A percentile compares a stretch with the other conserved stretches of the same genome.
Evolutionary conservation across 1,140 invertebrate species (phyloP).

Genomic region (Melipona quadrifasciata): DNA sequence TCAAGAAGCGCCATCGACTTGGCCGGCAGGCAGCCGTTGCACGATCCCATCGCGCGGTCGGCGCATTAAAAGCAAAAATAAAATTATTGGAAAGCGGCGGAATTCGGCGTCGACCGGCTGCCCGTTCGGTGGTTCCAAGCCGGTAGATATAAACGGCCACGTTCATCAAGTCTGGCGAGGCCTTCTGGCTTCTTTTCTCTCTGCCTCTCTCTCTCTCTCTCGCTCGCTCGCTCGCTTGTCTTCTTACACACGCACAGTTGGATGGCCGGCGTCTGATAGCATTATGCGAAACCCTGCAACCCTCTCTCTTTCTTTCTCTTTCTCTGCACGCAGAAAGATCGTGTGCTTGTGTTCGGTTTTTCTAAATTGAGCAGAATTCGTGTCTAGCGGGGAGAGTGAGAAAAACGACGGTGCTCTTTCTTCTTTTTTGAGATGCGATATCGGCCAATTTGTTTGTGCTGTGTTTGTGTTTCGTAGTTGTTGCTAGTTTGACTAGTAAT

Average conservation of each 20-base stretch:
- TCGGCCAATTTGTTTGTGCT: too few species aligned
- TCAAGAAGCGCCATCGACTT: conserved; percentile 56
- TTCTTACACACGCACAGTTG: conserved; percentile 37
- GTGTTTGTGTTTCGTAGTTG: too few species aligned
- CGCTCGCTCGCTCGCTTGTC: conserved; percentile 21
- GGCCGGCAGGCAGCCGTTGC: conserved; percentile 49
- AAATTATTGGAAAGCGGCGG: conserved; percentile 73
- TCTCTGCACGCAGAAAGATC: too few species aligned
- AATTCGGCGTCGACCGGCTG: conserved; percentile 68
- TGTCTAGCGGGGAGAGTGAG: too few species aligned
- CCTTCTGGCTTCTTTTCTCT: conserved; percentile 2
- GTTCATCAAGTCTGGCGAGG: conserved; percentile 53
- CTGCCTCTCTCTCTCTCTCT: conserved; percentile 1
- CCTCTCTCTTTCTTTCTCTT: background rate
- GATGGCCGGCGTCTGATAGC: conserved; percentile 68
- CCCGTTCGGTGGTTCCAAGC: conserved; percentile 50
- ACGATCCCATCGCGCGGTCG: conserved; percentile 65
- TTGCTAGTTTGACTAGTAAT: too few species aligned
- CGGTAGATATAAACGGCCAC: conserved; percentile 63
- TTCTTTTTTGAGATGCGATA: too few species aligned
- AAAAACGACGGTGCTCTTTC: too few species aligned
- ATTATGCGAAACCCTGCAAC: conserved; percentile 53
- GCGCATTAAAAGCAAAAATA: conserved; percentile 76
- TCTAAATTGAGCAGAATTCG: too few species aligned
- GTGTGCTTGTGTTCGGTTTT: too few species aligned